Evolutionary conservation across 2,797 vertebrate genomes (phyloP).

Genomic region (Anguilla megastoma): DNA sequence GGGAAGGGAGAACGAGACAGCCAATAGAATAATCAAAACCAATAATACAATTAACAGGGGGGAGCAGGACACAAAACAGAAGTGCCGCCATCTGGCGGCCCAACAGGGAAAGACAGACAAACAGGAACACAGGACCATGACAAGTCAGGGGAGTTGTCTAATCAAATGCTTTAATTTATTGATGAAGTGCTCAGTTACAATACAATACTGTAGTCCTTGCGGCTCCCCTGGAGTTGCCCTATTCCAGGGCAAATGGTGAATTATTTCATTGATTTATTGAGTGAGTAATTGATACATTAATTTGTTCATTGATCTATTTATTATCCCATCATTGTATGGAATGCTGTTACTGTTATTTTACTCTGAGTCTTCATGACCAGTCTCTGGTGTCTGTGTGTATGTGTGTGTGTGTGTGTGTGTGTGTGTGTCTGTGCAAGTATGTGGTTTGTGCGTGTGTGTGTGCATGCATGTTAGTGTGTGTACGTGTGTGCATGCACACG

Average conservation of each 20-base stretch:
- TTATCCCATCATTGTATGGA: neutral
- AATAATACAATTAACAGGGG: no score
- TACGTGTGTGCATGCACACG: neutral
- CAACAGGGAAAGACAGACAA: no score
- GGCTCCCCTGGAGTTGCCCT: no score
- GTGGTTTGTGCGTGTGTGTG: neutral
- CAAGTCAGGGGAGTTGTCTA: no score
- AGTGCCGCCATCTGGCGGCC: no score
- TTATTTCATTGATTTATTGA: neutral
- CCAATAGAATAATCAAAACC: no score
- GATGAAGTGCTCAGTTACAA: no score
- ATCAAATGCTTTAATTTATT: no score
- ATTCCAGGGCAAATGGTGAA: neutral
- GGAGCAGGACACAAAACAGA: no score
- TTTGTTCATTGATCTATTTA: neutral
- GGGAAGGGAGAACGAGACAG: no score
- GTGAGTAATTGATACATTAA: neutral
- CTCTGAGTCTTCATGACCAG: neutral
- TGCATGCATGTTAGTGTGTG: neutral
- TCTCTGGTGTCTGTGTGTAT: neutral
- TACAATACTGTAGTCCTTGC: no score
- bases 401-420: neutral
- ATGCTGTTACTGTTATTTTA: neutral
- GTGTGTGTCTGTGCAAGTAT: neutral
- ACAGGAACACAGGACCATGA: no score